phyloP scores from a whole-genome alignment of 35 echinoderm and acorn worm genomes.

The Eucidaris tribuloides region DNA sequence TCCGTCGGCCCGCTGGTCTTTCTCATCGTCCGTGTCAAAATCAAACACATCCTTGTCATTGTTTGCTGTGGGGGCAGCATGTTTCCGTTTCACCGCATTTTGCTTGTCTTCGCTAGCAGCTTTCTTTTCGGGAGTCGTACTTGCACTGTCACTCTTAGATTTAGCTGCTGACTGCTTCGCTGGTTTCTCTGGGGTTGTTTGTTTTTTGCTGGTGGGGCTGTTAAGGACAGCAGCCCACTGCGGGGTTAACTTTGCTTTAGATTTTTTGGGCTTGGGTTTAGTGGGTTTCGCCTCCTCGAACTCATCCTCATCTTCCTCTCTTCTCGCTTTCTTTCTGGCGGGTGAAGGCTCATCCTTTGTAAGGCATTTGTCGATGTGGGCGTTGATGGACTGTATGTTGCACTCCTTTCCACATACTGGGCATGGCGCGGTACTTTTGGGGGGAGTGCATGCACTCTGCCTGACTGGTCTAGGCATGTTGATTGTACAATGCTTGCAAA shows the following conservation, averaged over 20 bases:
- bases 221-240: constrained; percentile 10
- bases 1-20: not conserved
- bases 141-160: not conserved
- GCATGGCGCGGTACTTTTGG: not conserved
- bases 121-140: constrained; percentile 5
- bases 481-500: no score
- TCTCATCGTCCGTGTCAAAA: constrained; percentile 1
- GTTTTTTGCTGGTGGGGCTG: not conserved
- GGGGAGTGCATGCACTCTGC: not conserved
- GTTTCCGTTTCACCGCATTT: not conserved
- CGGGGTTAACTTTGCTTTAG: not conserved
- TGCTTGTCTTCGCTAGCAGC: not conserved
- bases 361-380: constrained; percentile 11
- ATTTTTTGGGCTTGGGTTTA: not conserved
- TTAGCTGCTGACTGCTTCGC: not conserved
- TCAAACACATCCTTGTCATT: not conserved
- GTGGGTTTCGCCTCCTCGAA: no score
- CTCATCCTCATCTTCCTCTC: not conserved
- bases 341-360: constrained; percentile 1
- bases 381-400: not conserved
- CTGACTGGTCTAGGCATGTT: constrained; percentile 10
- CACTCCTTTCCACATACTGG: not conserved
- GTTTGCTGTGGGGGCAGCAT: not conserved
- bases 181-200: not conserved
- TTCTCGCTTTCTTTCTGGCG: not conserved